Conservation (phyloP, 1,140 invertebrate species). For the Penaeus japonicus region DNA sequence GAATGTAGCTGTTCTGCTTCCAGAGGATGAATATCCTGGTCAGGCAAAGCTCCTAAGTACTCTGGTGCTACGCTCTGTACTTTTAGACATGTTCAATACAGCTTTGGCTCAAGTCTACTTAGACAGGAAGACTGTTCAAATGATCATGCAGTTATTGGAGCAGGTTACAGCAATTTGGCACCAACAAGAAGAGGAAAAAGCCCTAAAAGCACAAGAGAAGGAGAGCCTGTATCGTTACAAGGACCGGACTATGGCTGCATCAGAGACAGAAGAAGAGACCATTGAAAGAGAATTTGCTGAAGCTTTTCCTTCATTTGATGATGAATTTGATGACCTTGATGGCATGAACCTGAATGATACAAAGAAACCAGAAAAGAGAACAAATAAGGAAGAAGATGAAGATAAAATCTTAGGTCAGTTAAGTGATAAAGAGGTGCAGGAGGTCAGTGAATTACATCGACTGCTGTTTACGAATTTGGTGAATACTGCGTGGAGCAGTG, state of each 20-base stretch:
- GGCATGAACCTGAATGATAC: conserved; percentile 47
- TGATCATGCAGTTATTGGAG: conserved; percentile 70
- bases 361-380: conserved; percentile 9
- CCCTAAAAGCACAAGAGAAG: conserved; percentile 75
- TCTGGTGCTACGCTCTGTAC: conserved; percentile 52
- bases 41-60: conserved; percentile 39
- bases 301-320: conserved; percentile 80
- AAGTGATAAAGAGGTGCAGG: conserved; percentile 62
- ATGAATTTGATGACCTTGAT: conserved; percentile 66
- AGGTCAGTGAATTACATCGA: conserved; percentile 61
- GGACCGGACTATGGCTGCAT: conserved; percentile 63
- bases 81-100: conserved; percentile 58
- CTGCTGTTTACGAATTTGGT: conserved; percentile 60
- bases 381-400: conserved; percentile 8
- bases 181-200: conserved; percentile 74
- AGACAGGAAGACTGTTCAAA: conserved; percentile 62
- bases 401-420: conserved; percentile 53
- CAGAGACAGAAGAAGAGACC: conserved; percentile 77
- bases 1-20: background rate
- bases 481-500: conserved; percentile 60
- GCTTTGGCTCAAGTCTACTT: conserved; percentile 64
- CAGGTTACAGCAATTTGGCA: conserved; percentile 77
- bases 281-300: conserved; percentile 74
- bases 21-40: conserved; percentile 27
- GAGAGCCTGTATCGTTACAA: conserved; percentile 84